Evolutionary conservation across 2,797 vertebrate genomes (phyloP).

Genomic region (Bradypus variegatus): DNA sequence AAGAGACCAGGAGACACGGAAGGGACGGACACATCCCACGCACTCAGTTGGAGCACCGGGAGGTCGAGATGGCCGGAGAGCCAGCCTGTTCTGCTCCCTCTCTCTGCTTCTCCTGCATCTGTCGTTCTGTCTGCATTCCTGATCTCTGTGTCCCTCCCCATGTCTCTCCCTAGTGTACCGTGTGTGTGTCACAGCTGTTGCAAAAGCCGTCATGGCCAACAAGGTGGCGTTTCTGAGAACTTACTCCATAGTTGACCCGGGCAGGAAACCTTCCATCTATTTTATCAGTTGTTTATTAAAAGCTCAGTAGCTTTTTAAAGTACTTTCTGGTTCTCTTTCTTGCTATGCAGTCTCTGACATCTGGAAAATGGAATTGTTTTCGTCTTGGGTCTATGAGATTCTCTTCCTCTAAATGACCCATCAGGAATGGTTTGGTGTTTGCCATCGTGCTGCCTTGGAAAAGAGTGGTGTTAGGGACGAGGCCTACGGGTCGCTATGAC

Average conservation of each 20-base stretch:
- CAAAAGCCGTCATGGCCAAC: neutral
- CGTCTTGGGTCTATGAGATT: neutral
- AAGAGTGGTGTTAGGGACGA: neutral
- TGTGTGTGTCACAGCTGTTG: neutral
- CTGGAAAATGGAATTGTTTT: neutral
- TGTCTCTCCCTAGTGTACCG: neutral
- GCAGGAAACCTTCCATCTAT: neutral
- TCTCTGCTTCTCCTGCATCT: neutral
- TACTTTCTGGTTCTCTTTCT: neutral
- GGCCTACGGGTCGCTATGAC: neutral
- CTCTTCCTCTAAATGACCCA: neutral
- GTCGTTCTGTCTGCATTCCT: neutral
- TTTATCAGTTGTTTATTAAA: neutral
- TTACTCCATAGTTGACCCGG: neutral
- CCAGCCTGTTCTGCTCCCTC: neutral
- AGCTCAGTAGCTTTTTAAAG: neutral
- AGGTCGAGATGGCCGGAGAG: too few species aligned
- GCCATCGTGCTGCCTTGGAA: neutral
- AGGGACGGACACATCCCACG: neutral
- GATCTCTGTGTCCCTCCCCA: neutral
- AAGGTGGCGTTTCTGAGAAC: neutral
- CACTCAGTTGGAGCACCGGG: neutral
- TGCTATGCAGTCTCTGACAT: neutral
- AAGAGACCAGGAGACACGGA: neutral
- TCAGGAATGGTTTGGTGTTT: neutral